Evolutionary conservation across 2,888 invertebrate genomes (phyloP).

Genomic region (Alcis repandata): DNA sequence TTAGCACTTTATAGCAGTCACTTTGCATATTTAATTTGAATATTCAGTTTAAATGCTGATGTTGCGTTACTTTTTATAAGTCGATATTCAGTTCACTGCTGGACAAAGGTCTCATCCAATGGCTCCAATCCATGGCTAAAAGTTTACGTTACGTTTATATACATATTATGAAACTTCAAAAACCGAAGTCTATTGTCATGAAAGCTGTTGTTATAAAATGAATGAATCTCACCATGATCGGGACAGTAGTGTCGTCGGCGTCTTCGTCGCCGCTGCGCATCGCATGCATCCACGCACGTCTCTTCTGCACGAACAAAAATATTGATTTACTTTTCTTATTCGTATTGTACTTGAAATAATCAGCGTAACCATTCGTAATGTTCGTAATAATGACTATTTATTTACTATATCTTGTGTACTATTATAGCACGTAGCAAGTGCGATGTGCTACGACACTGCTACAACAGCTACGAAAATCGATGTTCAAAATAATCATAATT

Average conservation of each 20-base stretch:
- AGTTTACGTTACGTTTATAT: too few species aligned
- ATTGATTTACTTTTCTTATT: too few species aligned
- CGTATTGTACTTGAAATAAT: too few species aligned
- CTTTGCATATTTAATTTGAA: too few species aligned
- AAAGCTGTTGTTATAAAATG: too few species aligned
- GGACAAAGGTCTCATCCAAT: too few species aligned
- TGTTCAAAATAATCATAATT: background rate
- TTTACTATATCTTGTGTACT: background rate
- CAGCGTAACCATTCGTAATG: too few species aligned
- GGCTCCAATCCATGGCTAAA: too few species aligned
- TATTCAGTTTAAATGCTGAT: background rate
- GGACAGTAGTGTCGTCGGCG: slow-evolving; percentile 82
- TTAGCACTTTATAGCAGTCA: background rate
- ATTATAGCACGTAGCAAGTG: background rate
- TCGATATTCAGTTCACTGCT: too few species aligned
- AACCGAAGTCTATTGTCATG: background rate
- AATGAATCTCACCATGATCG: slow-evolving; percentile 70
- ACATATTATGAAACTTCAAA: too few species aligned
- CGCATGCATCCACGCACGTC: slow-evolving; percentile 80
- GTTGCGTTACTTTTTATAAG: background rate
- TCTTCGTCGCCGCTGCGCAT: slow-evolving; percentile 76
- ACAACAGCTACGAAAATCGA: background rate
- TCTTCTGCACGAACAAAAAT: slow-evolving; percentile 64
- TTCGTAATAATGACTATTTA: background rate
- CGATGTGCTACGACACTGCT: background rate